Conservation (phyloP, 2,113 vertebrate species). For the Colossoma macropomum region DNA sequence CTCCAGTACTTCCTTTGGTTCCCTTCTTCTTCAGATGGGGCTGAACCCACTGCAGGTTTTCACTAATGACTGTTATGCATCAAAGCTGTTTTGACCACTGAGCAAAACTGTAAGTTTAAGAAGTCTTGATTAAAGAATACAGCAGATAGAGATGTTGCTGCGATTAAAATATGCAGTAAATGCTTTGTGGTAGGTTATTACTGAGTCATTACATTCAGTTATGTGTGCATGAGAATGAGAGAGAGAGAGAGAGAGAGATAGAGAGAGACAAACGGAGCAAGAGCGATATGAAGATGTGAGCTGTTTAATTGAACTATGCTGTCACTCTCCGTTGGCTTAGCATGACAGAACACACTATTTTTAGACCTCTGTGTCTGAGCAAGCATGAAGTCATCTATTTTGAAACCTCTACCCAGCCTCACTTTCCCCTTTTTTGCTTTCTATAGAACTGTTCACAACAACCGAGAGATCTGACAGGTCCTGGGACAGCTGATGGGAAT, state of each 20-base stretch:
- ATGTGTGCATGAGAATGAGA: background rate
- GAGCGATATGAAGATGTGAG: slow-evolving; percentile 9
- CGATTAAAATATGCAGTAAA: slow-evolving; percentile 7
- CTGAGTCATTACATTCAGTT: background rate
- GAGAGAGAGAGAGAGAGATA: background rate
- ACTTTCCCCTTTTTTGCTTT: background rate
- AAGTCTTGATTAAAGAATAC: slow-evolving; percentile 39
- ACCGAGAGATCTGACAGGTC: background rate
- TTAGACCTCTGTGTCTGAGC: slow-evolving; percentile 39
- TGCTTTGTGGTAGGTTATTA: background rate
- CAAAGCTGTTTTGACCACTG: slow-evolving; percentile 11
- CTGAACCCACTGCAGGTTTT: slow-evolving; percentile 4
- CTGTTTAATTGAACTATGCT: slow-evolving; percentile 41
- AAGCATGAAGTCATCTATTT: slow-evolving; percentile 47
- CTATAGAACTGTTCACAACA: background rate
- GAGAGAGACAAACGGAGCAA: background rate
- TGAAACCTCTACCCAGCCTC: slow-evolving; percentile 35
- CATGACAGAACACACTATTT: slow-evolving; percentile 35
- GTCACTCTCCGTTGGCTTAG: slow-evolving; percentile 33
- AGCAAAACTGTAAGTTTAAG: slow-evolving; percentile 24
- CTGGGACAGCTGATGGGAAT: slow-evolving; percentile 3
- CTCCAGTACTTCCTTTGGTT: background rate
- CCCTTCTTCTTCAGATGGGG: slow-evolving; percentile 11
- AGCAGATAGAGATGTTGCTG: background rate
- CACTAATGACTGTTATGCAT: slow-evolving; percentile 37